Percentiles rank a stretch among this genome's conserved stretches.
These are phyloP conservation scores for Moxostoma hubbsi DNA, from an alignment of 2,797 vertebrate species.

Conservation along the genomic window DNA sequence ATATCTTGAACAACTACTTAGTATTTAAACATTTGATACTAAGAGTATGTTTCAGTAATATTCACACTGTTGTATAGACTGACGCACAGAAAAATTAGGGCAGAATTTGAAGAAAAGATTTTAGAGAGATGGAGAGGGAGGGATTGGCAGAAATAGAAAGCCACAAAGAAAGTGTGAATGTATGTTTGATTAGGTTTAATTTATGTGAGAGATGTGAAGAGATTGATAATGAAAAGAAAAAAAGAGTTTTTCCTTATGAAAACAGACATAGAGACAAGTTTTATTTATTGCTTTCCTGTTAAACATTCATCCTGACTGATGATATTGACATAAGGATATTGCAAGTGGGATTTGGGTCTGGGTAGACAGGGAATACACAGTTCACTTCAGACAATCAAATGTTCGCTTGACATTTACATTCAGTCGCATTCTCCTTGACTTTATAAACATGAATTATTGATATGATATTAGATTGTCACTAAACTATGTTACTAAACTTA, in stretches of 20 bases:
- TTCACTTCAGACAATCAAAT: too few species aligned
- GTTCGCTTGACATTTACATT: too few species aligned
- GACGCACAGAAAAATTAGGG: constrained; percentile 9
- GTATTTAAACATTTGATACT: not conserved
- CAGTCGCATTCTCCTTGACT: too few species aligned
- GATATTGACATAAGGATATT: constrained; percentile 11
- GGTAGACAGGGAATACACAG: not conserved
- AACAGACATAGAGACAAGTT: not conserved
- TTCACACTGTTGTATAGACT: not conserved
- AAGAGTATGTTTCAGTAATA: not conserved
- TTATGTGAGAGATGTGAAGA: constrained; percentile 11
- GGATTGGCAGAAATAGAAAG: constrained; percentile 12
- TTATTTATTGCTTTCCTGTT: not conserved
- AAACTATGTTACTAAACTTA: too few species aligned
- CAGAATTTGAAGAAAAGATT: constrained; percentile 4
- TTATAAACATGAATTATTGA: too few species aligned
- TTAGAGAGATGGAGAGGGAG: not conserved
- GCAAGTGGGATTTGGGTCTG: not conserved
- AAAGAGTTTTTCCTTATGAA: too few species aligned
- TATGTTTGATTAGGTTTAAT: constrained; percentile 30
- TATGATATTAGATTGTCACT: too few species aligned
- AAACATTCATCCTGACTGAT: not conserved
- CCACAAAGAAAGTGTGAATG: constrained; percentile 13
- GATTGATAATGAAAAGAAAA: not conserved
- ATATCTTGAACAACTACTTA: too few species aligned